Conservation (phyloP, 2,888 invertebrate species). For the Lamellibrachia satsuma region DNA sequence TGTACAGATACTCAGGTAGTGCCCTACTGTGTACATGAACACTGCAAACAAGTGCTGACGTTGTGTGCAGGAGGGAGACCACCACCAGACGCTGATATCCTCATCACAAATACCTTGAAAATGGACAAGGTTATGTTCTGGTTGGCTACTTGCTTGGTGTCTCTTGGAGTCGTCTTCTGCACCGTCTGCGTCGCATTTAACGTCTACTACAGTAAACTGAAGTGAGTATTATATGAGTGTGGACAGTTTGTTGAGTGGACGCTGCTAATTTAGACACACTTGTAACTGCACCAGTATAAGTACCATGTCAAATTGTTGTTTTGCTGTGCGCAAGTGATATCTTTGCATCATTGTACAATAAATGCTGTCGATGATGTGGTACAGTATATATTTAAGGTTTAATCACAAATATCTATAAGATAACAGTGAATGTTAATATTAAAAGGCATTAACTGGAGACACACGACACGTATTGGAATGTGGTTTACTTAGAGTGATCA, state of each 20-base stretch:
- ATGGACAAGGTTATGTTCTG: not conserved
- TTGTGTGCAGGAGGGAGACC: slow-evolving; percentile 18
- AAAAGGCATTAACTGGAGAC: not conserved
- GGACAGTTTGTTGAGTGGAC: not conserved
- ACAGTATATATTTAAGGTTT: too few species aligned
- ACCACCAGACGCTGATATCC: slow-evolving; percentile 8
- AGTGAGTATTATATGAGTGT: not conserved
- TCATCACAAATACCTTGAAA: not conserved
- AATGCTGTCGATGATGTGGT: too few species aligned
- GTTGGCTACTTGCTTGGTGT: not conserved
- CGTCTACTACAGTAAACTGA: slow-evolving; percentile 19
- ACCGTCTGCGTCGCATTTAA: slow-evolving; percentile 19
- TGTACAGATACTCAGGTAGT: too few species aligned
- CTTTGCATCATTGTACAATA: too few species aligned
- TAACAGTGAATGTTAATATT: too few species aligned
- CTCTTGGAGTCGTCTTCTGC: slow-evolving; percentile 14
- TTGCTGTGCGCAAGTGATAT: too few species aligned
- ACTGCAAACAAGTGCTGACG: not conserved
- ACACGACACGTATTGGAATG: not conserved
- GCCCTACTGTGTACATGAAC: not conserved
- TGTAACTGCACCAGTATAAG: too few species aligned
- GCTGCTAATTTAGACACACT: not conserved
- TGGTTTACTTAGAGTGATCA: slow-evolving; percentile 27
- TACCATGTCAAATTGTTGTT: too few species aligned
- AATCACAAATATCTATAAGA: too few species aligned